phyloP scores from a whole-genome alignment of 2,113 vertebrate genomes.

The Propithecus coquereli region DNA sequence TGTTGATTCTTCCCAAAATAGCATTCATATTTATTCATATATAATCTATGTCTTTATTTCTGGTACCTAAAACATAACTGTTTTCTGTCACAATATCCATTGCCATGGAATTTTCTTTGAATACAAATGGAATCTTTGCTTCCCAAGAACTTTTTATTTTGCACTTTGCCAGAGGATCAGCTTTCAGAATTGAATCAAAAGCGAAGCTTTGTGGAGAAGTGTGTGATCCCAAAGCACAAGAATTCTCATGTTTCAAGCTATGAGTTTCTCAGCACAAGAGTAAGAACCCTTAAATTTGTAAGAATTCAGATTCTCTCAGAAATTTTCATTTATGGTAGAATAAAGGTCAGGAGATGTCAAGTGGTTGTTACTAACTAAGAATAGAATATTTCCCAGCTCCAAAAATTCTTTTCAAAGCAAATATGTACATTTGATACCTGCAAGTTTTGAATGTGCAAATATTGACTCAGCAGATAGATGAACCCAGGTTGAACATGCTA shows the following conservation, averaged over 20 bases:
- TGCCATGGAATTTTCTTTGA: neutral
- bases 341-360: neutral
- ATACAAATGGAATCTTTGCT: neutral
- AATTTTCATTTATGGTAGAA: neutral
- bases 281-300: neutral
- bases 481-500: neutral
- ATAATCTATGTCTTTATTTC: neutral
- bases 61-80: neutral
- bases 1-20: neutral
- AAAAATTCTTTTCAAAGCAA: slow-evolving; percentile 39
- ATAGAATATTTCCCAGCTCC: slow-evolving; percentile 25
- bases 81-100: neutral
- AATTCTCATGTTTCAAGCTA: neutral
- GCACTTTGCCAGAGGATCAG: neutral
- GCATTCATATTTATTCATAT: neutral
- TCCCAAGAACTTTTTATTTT: neutral
- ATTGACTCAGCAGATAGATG: slow-evolving; percentile 32
- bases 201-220: neutral
- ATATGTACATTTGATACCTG: slow-evolving; percentile 54
- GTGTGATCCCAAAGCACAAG: neutral
- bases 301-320: slow-evolving; percentile 3
- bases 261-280: neutral
- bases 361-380: slow-evolving; percentile 35
- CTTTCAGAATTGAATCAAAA: neutral
- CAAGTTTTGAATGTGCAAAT: slow-evolving; percentile 65